A percentile compares a stretch with the other conserved stretches of the same genome.
These are phyloP conservation scores for Sphaerophoria taeniata DNA, from an alignment of 2,888 invertebrate genomes.

Conservation along the genomic window DNA sequence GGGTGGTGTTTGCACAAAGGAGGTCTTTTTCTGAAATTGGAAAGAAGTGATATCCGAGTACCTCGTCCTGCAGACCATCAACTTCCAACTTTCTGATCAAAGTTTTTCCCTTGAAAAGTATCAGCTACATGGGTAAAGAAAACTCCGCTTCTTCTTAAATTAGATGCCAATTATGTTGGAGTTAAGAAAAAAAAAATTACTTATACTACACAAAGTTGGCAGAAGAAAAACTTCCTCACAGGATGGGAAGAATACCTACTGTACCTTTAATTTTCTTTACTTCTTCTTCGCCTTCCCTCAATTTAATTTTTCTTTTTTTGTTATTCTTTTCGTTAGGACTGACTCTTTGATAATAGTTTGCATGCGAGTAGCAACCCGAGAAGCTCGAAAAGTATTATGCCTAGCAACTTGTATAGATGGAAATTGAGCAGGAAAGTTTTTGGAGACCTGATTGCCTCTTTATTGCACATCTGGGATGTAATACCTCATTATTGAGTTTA, in stretches of 20 bases:
- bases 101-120: slow-evolving; percentile 57
- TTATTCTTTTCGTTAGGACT: slow-evolving; percentile 1
- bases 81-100: slow-evolving; percentile 58
- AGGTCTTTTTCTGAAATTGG: slow-evolving; percentile 37
- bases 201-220: slow-evolving; percentile 34
- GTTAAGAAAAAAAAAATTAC: slow-evolving; percentile 12
- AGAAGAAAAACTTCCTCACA: slow-evolving; percentile 55
- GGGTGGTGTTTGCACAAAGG: slow-evolving; percentile 12
- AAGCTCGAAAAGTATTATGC: not conserved
- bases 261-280: slow-evolving; percentile 12
- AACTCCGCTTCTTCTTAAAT: slow-evolving; percentile 61
- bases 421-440: slow-evolving; percentile 53
- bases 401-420: not conserved
- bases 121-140: slow-evolving; percentile 49
- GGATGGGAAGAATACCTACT: slow-evolving; percentile 25
- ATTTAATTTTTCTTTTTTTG: not conserved
- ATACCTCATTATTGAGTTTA: slow-evolving; percentile 72
- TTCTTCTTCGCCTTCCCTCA: not conserved
- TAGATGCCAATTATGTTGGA: slow-evolving; percentile 72
- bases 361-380: slow-evolving; percentile 28
- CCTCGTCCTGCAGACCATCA: not conserved
- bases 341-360: slow-evolving; percentile 52
- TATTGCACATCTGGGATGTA: slow-evolving; percentile 74
- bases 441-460: slow-evolving; percentile 69
- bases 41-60: slow-evolving; percentile 42